A percentile compares a stretch with the other conserved stretches of the same genome.
phyloP scores from a whole-genome alignment of 2,113 vertebrate species.

The Ramphastos sulfuratus region DNA sequence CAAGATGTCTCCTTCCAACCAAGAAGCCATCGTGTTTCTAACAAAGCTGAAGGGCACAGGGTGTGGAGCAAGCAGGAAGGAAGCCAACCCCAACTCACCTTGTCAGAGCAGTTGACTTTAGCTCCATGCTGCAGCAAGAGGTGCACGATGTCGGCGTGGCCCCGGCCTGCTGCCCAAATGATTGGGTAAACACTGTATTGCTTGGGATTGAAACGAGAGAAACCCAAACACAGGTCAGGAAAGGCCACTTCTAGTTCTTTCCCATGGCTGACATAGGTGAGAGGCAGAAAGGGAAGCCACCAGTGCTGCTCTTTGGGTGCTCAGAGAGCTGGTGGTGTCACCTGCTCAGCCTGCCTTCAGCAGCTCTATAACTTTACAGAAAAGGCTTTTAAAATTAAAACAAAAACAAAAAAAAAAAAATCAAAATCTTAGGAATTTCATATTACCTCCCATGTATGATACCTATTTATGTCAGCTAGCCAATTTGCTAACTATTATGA shows the following conservation, averaged over 20 bases:
- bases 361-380: neutral
- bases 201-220: slow-evolving; percentile 59
- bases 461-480: neutral
- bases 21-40: neutral
- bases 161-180: slow-evolving; percentile 97
- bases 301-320: neutral
- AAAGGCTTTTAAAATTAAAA: neutral
- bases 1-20: neutral
- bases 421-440: neutral
- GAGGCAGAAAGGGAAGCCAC: neutral
- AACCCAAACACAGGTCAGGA: neutral
- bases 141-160: slow-evolving; percentile 91
- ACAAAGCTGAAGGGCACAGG: neutral
- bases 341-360: neutral
- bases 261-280: neutral
- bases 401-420: too few species aligned
- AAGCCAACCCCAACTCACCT: slow-evolving; percentile 76
- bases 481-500: neutral
- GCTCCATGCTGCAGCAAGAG: slow-evolving; percentile 89
- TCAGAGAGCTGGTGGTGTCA: neutral
- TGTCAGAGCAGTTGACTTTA: slow-evolving; percentile 99
- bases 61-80: neutral
- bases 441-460: neutral
- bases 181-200: slow-evolving; percentile 98
- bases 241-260: neutral